phyloP scores from a whole-genome alignment of 2,113 vertebrate genomes.

The Datnioides undecimradiatus region DNA sequence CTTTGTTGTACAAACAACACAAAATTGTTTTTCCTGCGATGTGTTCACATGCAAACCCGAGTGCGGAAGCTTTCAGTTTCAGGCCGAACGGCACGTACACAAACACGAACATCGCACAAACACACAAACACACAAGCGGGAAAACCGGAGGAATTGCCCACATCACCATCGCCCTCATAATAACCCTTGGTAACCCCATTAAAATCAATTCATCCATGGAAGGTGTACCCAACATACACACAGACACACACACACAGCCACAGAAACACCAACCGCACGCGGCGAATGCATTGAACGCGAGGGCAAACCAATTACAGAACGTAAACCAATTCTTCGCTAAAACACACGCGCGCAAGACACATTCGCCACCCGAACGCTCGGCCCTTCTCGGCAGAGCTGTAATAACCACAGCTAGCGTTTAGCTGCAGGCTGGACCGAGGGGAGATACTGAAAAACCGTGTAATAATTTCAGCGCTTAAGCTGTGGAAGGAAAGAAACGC shows the following conservation, averaged over 20 bases:
- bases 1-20: conserved; percentile 15
- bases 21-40: not conserved
- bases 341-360: conserved; percentile 6
- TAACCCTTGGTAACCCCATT: conserved; percentile 44
- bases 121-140: not conserved
- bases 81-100: not conserved
- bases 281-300: conserved; percentile 42
- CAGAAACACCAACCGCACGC: conserved; percentile 16
- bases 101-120: not conserved
- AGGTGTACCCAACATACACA: conserved; percentile 19
- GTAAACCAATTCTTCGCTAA: conserved; percentile 29
- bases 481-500: conserved; percentile 20
- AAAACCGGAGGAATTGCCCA: conserved; percentile 16
- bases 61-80: not conserved
- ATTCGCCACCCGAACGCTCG: not conserved
- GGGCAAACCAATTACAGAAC: conserved; percentile 63
- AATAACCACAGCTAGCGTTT: conserved; percentile 40
- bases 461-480: conserved; percentile 32
- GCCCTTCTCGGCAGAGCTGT: conserved; percentile 15
- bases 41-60: conserved; percentile 29
- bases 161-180: conserved; percentile 32
- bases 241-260: not conserved
- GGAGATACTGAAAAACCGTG: conserved; percentile 21
- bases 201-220: conserved; percentile 56
- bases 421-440: conserved; percentile 31